These are phyloP conservation scores for Leptinotarsa haldemani DNA, from an alignment of 2,888 invertebrate species.

Conservation along the genomic window DNA sequence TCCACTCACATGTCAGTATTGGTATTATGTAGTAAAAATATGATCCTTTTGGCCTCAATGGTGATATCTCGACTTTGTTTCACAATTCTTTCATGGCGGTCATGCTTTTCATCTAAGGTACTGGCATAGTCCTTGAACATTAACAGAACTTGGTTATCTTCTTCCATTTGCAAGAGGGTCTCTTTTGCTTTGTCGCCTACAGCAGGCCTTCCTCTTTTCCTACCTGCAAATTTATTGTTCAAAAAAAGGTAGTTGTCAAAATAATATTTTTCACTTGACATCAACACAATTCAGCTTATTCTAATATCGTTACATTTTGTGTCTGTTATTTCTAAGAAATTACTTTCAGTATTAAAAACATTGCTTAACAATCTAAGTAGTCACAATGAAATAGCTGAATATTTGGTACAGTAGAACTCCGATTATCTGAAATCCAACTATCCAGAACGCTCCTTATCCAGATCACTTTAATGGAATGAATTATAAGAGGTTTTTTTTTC, in stretches of 20 bases:
- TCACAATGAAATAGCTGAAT: too few species aligned
- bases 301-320: neutral
- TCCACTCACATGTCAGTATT: slow-evolving; percentile 65
- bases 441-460: too few species aligned
- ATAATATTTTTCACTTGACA: neutral
- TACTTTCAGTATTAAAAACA: too few species aligned
- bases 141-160: slow-evolving; percentile 69
- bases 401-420: too few species aligned
- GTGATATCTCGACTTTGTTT: slow-evolving; percentile 87
- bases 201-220: slow-evolving; percentile 48
- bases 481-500: too few species aligned
- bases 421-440: too few species aligned
- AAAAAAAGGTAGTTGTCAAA: neutral
- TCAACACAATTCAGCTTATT: neutral
- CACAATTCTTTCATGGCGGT: slow-evolving; percentile 84
- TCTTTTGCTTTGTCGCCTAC: slow-evolving; percentile 66
- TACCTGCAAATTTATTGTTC: slow-evolving; percentile 33
- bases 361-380: too few species aligned
- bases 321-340: too few species aligned
- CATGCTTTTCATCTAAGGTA: slow-evolving; percentile 82
- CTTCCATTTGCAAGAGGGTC: slow-evolving; percentile 65
- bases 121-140: slow-evolving; percentile 74
- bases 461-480: too few species aligned
- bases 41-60: slow-evolving; percentile 90
- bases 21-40: slow-evolving; percentile 85